Percentiles rank a stretch among this genome's conserved stretches.
These are phyloP conservation scores for Eilema griseolum DNA, from an alignment of 2,888 invertebrate species.

Conservation along the genomic window DNA sequence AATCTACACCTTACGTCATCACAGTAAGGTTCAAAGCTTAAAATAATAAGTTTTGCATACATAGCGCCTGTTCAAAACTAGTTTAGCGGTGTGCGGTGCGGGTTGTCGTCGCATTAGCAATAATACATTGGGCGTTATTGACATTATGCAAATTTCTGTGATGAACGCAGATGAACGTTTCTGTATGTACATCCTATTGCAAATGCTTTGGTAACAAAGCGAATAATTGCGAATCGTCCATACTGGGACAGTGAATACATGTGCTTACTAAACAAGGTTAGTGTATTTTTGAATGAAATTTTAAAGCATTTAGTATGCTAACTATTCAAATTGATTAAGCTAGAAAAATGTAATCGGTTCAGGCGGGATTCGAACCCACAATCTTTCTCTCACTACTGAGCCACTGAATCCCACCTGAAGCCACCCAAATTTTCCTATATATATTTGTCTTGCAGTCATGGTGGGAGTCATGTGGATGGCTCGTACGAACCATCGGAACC, in stretches of 20 bases:
- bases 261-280: too few relatives aligned
- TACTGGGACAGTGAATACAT: not conserved
- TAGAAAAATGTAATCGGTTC: too few relatives aligned
- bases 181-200: not conserved
- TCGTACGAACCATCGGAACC: too few relatives aligned
- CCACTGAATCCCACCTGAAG: too few relatives aligned
- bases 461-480: too few relatives aligned
- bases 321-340: too few relatives aligned
- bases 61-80: not conserved
- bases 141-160: constrained; percentile 1
- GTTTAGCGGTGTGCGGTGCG: not conserved
- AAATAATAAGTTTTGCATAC: not conserved
- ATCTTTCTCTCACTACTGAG: too few relatives aligned
- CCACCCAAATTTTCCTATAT: too few relatives aligned
- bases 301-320: too few relatives aligned
- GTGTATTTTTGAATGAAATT: too few relatives aligned
- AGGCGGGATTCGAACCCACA: too few relatives aligned
- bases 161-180: not conserved
- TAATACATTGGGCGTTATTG: not conserved
- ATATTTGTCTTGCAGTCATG: too few relatives aligned
- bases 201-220: not conserved
- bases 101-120: not conserved
- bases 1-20: not conserved
- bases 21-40: not conserved
- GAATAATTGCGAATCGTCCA: not conserved